phyloP scores from a whole-genome alignment of 2,888 invertebrate species.

The Caenorhabditis wallacei region DNA sequence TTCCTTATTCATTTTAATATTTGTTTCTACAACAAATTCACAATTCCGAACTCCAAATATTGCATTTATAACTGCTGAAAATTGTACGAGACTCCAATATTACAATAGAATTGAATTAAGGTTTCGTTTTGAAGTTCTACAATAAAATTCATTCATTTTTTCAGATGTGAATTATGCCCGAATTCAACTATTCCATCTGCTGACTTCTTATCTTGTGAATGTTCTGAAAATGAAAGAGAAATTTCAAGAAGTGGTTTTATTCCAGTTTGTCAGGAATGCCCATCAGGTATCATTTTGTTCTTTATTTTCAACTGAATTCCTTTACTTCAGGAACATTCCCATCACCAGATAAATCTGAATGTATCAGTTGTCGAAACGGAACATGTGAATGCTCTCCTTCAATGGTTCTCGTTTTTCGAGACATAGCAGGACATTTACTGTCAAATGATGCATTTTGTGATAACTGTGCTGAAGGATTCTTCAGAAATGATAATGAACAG shows the following conservation, averaged over 20 bases:
- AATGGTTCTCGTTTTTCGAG: slow-evolving; percentile 32
- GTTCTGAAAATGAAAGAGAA: slow-evolving; percentile 10
- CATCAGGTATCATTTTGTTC: slow-evolving; percentile 14
- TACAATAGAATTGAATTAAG: slow-evolving; percentile 53
- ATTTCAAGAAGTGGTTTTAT: slow-evolving; percentile 31
- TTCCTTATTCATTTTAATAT: not conserved
- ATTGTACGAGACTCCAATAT: slow-evolving; percentile 53
- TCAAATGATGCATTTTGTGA: slow-evolving; percentile 41
- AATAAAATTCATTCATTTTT: not conserved
- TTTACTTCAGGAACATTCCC: slow-evolving; percentile 14
- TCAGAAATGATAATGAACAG: slow-evolving; percentile 10
- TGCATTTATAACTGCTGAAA: slow-evolving; percentile 27
- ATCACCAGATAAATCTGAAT: slow-evolving; percentile 39
- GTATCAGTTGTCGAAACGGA: slow-evolving; percentile 49
- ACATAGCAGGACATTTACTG: slow-evolving; percentile 25
- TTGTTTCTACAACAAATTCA: not conserved
- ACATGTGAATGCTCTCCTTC: slow-evolving; percentile 47
- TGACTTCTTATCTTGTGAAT: slow-evolving; percentile 30
- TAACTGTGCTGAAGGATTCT: slow-evolving; percentile 41
- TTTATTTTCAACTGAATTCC: not conserved
- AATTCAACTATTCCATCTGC: slow-evolving; percentile 53
- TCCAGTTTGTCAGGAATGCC: slow-evolving; percentile 40
- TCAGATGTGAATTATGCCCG: slow-evolving; percentile 61
- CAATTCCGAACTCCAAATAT: slow-evolving; percentile 32
- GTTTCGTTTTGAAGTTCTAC: not conserved